These are phyloP conservation scores for Glossosoma conforme DNA, from an alignment of 1,140 invertebrate genomes.

Conservation along the genomic window DNA sequence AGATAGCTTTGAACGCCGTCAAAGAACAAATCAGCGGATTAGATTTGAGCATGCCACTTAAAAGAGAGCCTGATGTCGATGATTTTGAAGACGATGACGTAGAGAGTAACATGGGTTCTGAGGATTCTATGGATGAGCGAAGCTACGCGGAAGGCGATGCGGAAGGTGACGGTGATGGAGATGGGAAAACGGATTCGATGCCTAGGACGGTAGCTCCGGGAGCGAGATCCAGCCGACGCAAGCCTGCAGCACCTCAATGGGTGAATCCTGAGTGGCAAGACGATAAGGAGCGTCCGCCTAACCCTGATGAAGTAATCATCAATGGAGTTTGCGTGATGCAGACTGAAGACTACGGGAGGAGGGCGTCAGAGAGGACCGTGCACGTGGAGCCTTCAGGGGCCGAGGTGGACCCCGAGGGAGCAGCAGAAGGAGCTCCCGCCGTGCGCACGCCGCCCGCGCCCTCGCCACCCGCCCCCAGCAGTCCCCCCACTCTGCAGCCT, in stretches of 20 bases:
- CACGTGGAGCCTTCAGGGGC: constrained; percentile 67
- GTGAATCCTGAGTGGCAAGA: constrained; percentile 91
- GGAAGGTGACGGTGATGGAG: constrained; percentile 55
- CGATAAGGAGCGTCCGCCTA: constrained; percentile 52
- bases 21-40: constrained; percentile 74
- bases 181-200: constrained; percentile 41
- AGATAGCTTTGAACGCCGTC: constrained; percentile 52
- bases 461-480: constrained; percentile 28
- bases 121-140: constrained; percentile 60
- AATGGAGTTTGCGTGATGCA: constrained; percentile 91
- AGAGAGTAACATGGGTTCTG: constrained; percentile 72
- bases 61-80: constrained; percentile 68
- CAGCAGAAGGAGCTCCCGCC: constrained; percentile 51
- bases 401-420: constrained; percentile 50
- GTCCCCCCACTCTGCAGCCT: constrained; percentile 31
- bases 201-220: constrained; percentile 51
- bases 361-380: constrained; percentile 63
- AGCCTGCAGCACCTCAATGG: constrained; percentile 94
- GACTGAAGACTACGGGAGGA: constrained; percentile 62
- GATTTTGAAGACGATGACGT: constrained; percentile 70
- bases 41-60: constrained; percentile 75
- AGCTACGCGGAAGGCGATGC: constrained; percentile 44
- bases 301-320: constrained; percentile 76
- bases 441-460: constrained; percentile 33
- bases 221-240: constrained; percentile 64